Evolutionary conservation across 2,888 invertebrate species (phyloP).

Genomic region (Chalcosyrphus nemorum): DNA sequence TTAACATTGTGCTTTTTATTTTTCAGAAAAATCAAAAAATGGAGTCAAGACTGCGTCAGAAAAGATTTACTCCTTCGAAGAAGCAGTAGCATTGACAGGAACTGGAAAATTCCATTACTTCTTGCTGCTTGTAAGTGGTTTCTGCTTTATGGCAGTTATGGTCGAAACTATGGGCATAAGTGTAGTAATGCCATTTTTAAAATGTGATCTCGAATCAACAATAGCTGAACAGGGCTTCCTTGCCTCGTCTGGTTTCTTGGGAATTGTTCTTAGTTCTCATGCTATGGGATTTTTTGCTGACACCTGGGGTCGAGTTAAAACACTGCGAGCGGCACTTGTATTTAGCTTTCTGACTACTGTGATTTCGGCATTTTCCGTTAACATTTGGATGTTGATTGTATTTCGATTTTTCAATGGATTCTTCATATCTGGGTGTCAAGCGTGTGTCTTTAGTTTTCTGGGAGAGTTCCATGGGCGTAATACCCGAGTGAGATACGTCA

Average conservation of each 20-base stretch:
- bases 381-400: constrained; percentile 84
- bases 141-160: constrained; percentile 86
- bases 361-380: constrained; percentile 85
- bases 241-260: constrained; percentile 86
- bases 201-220: constrained; percentile 86
- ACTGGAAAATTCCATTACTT: constrained; percentile 86
- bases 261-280: constrained; percentile 88
- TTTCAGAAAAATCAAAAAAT: constrained; percentile 31
- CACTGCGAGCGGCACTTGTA: constrained; percentile 83
- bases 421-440: constrained; percentile 82
- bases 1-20: not conserved
- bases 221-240: constrained; percentile 85
- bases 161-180: constrained; percentile 87
- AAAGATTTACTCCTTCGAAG: constrained; percentile 77
- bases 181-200: constrained; percentile 86
- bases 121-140: constrained; percentile 85
- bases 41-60: constrained; percentile 2
- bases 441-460: constrained; percentile 84
- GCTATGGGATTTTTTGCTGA: constrained; percentile 92
- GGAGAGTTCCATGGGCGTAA: constrained; percentile 84
- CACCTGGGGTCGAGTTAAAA: constrained; percentile 86
- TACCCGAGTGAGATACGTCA: constrained; percentile 83
- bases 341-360: constrained; percentile 84
- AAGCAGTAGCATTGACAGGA: constrained; percentile 81
- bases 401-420: constrained; percentile 87